Conservation (phyloP, 2,797 vertebrate genomes). For the Graptemys geographica region DNA sequence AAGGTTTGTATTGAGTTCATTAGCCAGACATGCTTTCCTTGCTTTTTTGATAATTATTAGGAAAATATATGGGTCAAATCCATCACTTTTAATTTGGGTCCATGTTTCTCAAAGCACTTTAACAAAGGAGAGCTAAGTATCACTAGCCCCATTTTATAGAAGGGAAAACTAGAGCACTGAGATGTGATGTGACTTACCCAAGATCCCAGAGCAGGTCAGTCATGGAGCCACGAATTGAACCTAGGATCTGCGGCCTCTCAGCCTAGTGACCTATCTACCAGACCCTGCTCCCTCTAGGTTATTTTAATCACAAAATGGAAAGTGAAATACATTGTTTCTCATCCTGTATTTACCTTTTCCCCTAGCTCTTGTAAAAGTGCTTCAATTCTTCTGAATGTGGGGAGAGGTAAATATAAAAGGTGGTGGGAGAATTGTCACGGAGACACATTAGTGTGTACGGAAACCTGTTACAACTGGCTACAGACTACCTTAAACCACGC, state of each 20-base stretch:
- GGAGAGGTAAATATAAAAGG: neutral
- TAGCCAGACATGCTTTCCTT: neutral
- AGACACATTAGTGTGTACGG: neutral
- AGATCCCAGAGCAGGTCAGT: neutral
- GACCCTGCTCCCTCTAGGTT: neutral
- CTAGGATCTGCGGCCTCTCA: neutral
- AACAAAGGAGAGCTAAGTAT: neutral
- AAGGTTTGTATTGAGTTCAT: neutral
- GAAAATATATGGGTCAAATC: rapidly evolving
- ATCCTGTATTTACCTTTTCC: neutral
- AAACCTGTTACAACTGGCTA: neutral
- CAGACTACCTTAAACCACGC: neutral
- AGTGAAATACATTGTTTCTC: neutral
- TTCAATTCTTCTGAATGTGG: neutral
- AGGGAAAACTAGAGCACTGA: neutral
- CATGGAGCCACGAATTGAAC: neutral
- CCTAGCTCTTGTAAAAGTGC: neutral
- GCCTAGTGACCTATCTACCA: neutral
- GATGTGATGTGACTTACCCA: neutral
- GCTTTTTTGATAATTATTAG: neutral
- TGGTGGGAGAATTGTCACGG: neutral
- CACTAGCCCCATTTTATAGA: neutral
- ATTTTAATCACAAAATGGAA: neutral
- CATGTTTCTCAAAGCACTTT: neutral
- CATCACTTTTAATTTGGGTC: neutral